Conservation (phyloP, 1,140 invertebrate species). For the Conus ventricosus region DNA sequence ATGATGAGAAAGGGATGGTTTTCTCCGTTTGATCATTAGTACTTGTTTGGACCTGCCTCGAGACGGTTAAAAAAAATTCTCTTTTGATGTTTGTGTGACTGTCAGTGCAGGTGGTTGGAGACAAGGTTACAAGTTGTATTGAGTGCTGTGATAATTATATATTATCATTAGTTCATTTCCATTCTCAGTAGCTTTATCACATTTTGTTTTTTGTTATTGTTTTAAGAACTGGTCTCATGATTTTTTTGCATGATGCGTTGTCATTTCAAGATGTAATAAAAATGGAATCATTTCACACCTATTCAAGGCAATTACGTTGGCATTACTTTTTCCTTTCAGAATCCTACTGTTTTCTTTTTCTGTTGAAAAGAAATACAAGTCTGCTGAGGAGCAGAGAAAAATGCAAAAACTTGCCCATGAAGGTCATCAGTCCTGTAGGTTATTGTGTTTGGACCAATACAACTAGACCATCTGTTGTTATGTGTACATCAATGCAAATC, state of each 20-base stretch:
- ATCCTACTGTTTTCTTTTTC: too few species aligned
- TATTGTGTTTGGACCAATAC: background rate
- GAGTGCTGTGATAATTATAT: slow-evolving; percentile 24
- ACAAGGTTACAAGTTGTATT: background rate
- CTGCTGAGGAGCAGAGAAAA: background rate
- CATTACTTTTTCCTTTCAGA: too few species aligned
- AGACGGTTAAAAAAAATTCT: background rate
- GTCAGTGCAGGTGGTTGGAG: background rate
- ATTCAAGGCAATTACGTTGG: too few species aligned
- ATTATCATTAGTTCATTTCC: background rate
- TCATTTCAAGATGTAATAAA: too few species aligned
- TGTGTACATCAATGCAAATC: background rate
- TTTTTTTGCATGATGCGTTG: too few species aligned
- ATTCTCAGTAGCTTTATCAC: too few species aligned
- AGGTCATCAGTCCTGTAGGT: background rate
- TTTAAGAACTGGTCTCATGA: too few species aligned
- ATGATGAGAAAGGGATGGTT: background rate
- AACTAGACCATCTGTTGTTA: background rate
- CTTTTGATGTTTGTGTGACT: background rate
- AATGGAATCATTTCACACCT: too few species aligned
- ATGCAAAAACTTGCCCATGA: background rate
- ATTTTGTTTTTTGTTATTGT: too few species aligned
- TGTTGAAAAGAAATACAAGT: background rate
- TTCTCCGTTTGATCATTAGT: background rate
- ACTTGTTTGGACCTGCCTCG: background rate